Evolutionary conservation across 2,797 vertebrate genomes (phyloP).

Genomic region (Chaunax sp.): DNA sequence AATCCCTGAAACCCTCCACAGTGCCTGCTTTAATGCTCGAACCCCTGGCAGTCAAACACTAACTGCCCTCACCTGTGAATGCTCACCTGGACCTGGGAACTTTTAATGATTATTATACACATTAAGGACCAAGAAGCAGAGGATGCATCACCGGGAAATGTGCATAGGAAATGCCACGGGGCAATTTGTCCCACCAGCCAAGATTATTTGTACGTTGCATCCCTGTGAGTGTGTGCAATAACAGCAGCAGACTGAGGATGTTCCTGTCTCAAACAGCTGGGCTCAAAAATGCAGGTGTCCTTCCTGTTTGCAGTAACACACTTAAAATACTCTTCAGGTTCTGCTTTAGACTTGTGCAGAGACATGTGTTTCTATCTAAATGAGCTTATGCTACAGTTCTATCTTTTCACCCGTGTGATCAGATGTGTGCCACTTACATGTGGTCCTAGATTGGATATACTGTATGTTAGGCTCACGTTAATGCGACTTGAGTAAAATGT

Average conservation of each 20-base stretch:
- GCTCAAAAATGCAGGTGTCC: constrained; percentile 20
- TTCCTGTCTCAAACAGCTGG: constrained; percentile 32
- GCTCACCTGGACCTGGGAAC: constrained; percentile 55
- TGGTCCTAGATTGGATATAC: too few relatives aligned
- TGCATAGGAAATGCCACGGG: constrained; percentile 55
- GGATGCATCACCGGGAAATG: constrained; percentile 49
- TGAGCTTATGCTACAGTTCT: too few relatives aligned
- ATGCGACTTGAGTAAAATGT: too few relatives aligned
- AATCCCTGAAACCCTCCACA: constrained; percentile 12
- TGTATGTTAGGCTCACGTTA: too few relatives aligned
- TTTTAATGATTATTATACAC: constrained; percentile 49
- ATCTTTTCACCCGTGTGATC: too few relatives aligned
- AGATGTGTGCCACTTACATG: too few relatives aligned
- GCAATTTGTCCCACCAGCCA: constrained; percentile 40
- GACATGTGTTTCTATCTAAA: too few relatives aligned
- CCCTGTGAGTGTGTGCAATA: constrained; percentile 45
- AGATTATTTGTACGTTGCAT: constrained; percentile 35
- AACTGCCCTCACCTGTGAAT: constrained; percentile 54
- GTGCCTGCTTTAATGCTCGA: constrained; percentile 21
- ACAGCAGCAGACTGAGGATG: constrained; percentile 36
- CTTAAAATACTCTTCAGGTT: background rate
- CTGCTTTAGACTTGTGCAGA: constrained; percentile 2
- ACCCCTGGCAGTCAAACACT: constrained; percentile 27
- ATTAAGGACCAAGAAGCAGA: constrained; percentile 49
- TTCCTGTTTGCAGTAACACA: constrained; percentile 15